Evolutionary conservation across 2,888 invertebrate species (phyloP), one percentile per base, ranked within the genome.

Genomic region (Halictus ligatus): DNA sequence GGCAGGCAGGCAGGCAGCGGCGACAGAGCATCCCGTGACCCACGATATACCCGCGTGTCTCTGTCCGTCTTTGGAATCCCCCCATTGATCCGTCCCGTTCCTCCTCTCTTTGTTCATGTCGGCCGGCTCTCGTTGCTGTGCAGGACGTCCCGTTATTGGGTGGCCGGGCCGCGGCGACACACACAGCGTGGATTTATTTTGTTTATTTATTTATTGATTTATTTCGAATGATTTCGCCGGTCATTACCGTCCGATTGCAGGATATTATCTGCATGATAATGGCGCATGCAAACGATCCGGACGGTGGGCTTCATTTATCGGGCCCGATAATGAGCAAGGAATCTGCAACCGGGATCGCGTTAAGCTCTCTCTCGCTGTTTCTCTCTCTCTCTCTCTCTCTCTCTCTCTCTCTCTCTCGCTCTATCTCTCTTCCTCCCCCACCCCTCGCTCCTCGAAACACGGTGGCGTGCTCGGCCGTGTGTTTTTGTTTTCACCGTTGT

Each of bases 161-260:
- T n/a, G 25, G 69, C 60, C 29, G 35, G 58, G 58, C 29, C 29
- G 25, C 73, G 60, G 60, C 76, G 35, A 35, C 67, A 35, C 29
- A 18, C 76, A 13, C 48, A 35, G 3, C 35, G 35, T 15, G 46
- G 35, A 83, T 86, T 87, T 80, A 86, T 80, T 87, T 87, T 80
- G 75, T 86, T 83, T 87, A 87, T 83, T 78, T 75, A 86, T 87
- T 83, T 80, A 85, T 85, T 81, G 58, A 87, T 83, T 83, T 78
- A 85, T 83, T 75, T 60, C 67, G 50, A 83, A 79, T 77, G 83
- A 83, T 83, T 80, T 83, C 73, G 80, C 25, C 74, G 80, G 80
- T 78, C 77, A 86, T 87, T 86, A 86, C 83, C 72, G 75, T 58
- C 46, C 87, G 75, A 73, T 78, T 25, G 58, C 80, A 40, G 74